phyloP scores from a whole-genome alignment of 37 sponge, comb jelly and placozoan species.

The Chondrosia reniformis region DNA sequence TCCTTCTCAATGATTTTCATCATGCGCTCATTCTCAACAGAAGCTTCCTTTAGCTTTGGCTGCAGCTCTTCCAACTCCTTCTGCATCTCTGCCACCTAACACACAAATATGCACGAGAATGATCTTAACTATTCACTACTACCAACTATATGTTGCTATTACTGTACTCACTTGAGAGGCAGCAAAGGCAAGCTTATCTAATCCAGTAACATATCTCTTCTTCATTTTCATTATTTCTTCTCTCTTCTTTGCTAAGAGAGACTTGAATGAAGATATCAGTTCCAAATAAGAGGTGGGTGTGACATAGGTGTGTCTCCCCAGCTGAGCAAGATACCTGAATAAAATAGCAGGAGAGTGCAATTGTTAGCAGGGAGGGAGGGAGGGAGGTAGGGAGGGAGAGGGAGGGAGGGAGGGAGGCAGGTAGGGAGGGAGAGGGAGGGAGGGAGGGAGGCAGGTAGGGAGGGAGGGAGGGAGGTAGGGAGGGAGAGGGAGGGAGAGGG shows the following conservation, averaged over 20 bases:
- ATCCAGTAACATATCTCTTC: constrained; percentile 91
- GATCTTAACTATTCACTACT: no score
- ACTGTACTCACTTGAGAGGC: constrained; percentile 77
- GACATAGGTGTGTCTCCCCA: constrained; percentile 92
- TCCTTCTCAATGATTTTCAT: constrained; percentile 94
- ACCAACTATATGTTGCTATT: neutral
- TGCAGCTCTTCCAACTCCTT: constrained; percentile 95
- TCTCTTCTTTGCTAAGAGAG: constrained; percentile 75
- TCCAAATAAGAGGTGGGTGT: constrained; percentile 99
- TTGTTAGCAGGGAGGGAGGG: no score
- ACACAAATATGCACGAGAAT: neutral
- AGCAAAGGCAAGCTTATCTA: constrained; percentile 96
- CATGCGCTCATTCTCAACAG: constrained; percentile 90
- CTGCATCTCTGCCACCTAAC: constrained; percentile 92
- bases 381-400: no score
- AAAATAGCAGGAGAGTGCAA: no score
- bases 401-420: no score
- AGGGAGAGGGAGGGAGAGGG: no score
- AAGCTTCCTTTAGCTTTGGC: constrained; percentile 87
- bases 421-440: no score
- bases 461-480: no score
- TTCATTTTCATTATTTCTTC: constrained; percentile 80
- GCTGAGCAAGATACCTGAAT: constrained; percentile 64
- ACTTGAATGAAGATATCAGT: constrained; percentile 96
- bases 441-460: no score